Conservation (phyloP, 2,113 vertebrate species). For the Jaculus jaculus region DNA sequence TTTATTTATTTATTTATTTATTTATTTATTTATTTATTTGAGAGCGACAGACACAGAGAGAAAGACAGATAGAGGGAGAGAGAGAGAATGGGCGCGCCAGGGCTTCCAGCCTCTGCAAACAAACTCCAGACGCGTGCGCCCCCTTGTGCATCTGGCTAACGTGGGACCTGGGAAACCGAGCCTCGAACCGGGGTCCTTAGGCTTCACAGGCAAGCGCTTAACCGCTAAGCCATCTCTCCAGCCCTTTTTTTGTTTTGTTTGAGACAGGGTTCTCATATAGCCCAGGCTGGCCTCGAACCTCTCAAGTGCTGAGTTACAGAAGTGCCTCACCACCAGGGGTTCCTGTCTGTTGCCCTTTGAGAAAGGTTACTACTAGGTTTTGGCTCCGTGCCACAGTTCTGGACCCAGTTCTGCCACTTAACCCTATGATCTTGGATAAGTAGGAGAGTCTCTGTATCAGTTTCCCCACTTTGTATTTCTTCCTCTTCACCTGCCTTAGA, state of each 20-base stretch:
- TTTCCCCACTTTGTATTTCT: slow-evolving; percentile 24
- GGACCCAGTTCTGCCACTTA: slow-evolving; percentile 25
- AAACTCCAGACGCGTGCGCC: too few species aligned
- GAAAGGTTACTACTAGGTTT: not conserved
- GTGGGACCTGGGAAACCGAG: too few species aligned
- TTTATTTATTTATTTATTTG: not conserved
- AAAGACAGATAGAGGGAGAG: too few species aligned
- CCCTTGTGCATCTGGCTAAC: too few species aligned
- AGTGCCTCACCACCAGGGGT: not conserved
- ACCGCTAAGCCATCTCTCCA: too few species aligned
- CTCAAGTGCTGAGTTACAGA: not conserved
- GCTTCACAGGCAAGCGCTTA: too few species aligned
- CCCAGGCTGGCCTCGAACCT: not conserved
- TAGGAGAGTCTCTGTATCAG: not conserved
- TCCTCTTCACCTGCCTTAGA: not conserved
- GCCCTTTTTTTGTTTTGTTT: not conserved
- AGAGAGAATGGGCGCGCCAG: too few species aligned
- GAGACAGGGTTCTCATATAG: not conserved
- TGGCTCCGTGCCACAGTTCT: not conserved
- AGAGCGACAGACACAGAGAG: too few species aligned
- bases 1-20: too few species aligned
- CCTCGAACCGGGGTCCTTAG: too few species aligned
- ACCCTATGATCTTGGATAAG: not conserved
- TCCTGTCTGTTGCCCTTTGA: not conserved
- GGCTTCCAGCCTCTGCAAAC: too few species aligned